Percentiles rank a stretch among this genome's conserved stretches.
Evolutionary conservation across 2,888 invertebrate species (phyloP).

Genomic region (Diaprepes abbreviatus): DNA sequence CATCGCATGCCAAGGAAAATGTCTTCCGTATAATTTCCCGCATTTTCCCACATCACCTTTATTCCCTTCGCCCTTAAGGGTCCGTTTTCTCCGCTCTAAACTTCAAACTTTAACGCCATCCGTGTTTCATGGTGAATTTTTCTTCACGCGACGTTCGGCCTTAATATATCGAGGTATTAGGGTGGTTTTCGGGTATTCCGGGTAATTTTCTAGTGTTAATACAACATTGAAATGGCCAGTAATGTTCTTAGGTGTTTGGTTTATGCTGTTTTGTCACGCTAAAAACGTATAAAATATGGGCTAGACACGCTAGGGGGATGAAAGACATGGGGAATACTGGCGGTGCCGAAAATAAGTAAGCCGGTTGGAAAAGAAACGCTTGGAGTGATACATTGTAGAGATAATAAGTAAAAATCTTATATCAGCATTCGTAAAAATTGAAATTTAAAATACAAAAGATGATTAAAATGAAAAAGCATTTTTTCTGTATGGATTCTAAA

Average conservation of each 20-base stretch:
- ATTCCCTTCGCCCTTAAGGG: constrained; percentile 47
- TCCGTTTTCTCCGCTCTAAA: constrained; percentile 42
- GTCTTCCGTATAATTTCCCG: constrained; percentile 52
- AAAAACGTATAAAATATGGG: constrained; percentile 54
- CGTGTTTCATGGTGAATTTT: constrained; percentile 39
- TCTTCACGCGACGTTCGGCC: constrained; percentile 51
- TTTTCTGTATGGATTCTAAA: not conserved
- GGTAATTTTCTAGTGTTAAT: constrained; percentile 62
- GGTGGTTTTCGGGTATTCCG: constrained; percentile 30
- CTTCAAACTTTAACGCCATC: constrained; percentile 53
- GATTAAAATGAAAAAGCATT: not conserved
- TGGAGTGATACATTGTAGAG: not conserved
- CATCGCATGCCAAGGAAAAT: constrained; percentile 55
- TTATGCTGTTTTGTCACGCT: constrained; percentile 66
- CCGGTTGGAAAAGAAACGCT: constrained; percentile 1
- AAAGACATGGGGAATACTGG: constrained; percentile 30
- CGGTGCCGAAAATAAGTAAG: constrained; percentile 27
- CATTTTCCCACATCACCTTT: constrained; percentile 47
- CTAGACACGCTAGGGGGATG: constrained; percentile 47
- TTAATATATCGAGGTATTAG: constrained; percentile 38
- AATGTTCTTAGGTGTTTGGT: constrained; percentile 67
- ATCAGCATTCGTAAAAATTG: too few species aligned
- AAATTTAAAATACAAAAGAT: too few species aligned
- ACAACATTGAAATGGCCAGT: constrained; percentile 67
- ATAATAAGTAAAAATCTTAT: not conserved